phyloP scores from a whole-genome alignment of 2,888 invertebrate genomes.

The Himalopsyche anomala region DNA sequence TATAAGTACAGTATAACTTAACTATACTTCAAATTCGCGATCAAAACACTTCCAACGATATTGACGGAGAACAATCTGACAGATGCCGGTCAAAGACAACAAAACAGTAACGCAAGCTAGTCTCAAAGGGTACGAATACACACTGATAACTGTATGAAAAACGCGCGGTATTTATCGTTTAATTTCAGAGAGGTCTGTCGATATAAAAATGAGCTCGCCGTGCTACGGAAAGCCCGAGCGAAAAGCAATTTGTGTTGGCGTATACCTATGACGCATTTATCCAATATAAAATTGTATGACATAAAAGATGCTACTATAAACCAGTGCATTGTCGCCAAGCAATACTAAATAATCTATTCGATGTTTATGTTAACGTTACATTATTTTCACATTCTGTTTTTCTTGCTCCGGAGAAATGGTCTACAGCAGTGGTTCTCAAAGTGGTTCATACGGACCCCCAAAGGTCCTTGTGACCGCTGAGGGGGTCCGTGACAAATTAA shows the following conservation, averaged over 20 bases:
- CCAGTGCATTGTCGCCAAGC: too few relatives aligned
- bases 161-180: background rate
- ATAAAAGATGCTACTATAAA: background rate
- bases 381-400: too few relatives aligned
- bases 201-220: background rate
- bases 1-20: too few relatives aligned
- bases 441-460: too few relatives aligned
- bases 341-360: too few relatives aligned
- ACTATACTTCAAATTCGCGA: too few relatives aligned
- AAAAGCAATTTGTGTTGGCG: background rate
- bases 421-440: too few relatives aligned
- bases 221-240: background rate
- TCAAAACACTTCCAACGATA: background rate
- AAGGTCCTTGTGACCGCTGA: too few relatives aligned
- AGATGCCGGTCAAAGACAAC: slow-evolving; percentile 3
- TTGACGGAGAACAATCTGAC: background rate
- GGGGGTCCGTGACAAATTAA: too few relatives aligned
- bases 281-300: background rate
- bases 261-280: slow-evolving; percentile 1
- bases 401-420: too few relatives aligned
- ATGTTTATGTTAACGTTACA: too few relatives aligned
- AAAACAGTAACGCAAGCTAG: background rate
- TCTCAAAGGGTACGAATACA: background rate
- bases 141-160: background rate
- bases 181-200: background rate